Evolutionary conservation across 1,140 invertebrate species (phyloP), one percentile per base, ranked within the genome.

Genomic region (Polypedilum pembai): DNA sequence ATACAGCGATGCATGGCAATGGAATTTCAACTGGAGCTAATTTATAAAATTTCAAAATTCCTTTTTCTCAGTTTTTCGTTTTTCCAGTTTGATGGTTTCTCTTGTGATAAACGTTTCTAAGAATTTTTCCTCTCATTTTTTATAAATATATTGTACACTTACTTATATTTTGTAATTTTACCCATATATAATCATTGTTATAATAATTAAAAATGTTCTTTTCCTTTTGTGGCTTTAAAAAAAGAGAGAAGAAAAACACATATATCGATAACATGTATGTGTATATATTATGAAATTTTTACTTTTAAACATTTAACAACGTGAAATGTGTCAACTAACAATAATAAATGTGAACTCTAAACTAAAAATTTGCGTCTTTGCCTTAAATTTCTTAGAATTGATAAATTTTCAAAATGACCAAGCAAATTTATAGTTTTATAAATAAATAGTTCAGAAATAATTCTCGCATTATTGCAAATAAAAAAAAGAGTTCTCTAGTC

Each of bases 1-100:
- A 82, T 77, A 78, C 78, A 18, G 79, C 80, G 40, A 82, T 82
- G 80, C 80, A 80, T 76, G 79, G 81, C 73, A 81, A 82, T 75
- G 80, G 80, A 20, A 81, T 80, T 79, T 80, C 81, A 79, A 78
- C 80, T 15, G 79, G 80, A 12, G 80, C 80, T 56, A 81, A 80
- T 74, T 24, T 21, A 56, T 56, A 24, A 45, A 74, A 21, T 21
- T 24, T 33, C n/a, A 18, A 20, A 74, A 21, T 33, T 41, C 41
- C 41, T 10, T 45, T 41, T 73, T 40, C 41, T 17, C 8, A 15
- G 17, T 12, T 17, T 7, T 24, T 18, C 15, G 40, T 73, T 73
- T 73, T 73, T 40, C 7, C 21, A 24, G n/a, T 5, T 18, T n/a
- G 33, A 40, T n/a, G 15, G 8, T 40, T 41, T 41, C 40, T 41